phyloP scores from a whole-genome alignment of 2,797 vertebrate species.

The Anisognathus igniventris region DNA sequence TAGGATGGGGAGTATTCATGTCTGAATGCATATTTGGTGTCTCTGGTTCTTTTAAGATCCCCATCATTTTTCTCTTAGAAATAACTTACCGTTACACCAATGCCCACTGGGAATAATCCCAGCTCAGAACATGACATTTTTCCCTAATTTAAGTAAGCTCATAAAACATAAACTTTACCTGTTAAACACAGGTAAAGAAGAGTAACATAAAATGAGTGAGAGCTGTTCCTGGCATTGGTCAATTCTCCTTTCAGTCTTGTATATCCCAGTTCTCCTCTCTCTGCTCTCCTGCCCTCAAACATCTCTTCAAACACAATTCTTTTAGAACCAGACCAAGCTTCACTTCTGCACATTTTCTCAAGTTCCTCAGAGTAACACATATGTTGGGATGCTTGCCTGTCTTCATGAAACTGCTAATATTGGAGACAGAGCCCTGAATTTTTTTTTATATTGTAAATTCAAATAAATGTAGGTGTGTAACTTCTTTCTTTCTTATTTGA shows the following conservation, averaged over 20 bases:
- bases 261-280: background rate
- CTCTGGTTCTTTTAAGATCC: background rate
- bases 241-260: background rate
- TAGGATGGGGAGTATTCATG: background rate
- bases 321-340: background rate
- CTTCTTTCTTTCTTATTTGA: background rate
- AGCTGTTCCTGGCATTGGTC: background rate
- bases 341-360: background rate
- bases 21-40: background rate
- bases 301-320: background rate
- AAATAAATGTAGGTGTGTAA: background rate
- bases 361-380: background rate
- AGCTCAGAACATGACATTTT: background rate
- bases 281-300: background rate
- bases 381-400: background rate
- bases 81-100: background rate
- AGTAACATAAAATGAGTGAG: background rate
- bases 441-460: background rate
- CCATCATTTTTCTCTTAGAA: background rate
- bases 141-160: background rate
- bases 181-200: background rate
- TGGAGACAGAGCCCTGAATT: background rate
- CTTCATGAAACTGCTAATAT: background rate
- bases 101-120: background rate
- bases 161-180: background rate